These are phyloP conservation scores for Mola mola DNA, from an alignment of 2,113 vertebrate species.

Conservation along the genomic window DNA sequence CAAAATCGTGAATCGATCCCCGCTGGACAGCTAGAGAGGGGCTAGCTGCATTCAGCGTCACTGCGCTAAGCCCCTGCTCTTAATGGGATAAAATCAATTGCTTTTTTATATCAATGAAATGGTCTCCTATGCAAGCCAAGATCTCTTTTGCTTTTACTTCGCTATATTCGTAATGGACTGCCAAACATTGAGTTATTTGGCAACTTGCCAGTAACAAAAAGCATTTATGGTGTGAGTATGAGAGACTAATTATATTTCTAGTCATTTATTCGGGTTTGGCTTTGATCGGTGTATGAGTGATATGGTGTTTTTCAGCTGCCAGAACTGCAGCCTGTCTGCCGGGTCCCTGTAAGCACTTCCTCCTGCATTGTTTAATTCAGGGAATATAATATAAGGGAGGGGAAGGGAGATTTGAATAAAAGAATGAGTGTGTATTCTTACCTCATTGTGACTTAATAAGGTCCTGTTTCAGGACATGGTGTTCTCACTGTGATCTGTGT, in stretches of 20 bases:
- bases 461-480: conserved; percentile 14
- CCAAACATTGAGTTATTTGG: conserved; percentile 22
- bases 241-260: conserved; percentile 26
- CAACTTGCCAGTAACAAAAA: conserved; percentile 27
- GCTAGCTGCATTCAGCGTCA: conserved; percentile 22
- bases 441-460: conserved; percentile 25
- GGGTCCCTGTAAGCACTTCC: conserved; percentile 11
- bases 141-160: too few species aligned
- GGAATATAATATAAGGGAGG: conserved; percentile 13
- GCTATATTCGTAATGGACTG: conserved; percentile 9
- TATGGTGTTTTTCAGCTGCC: neutral
- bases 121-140: neutral
- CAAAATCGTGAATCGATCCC: conserved; percentile 49
- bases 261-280: conserved; percentile 20
- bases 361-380: conserved; percentile 23
- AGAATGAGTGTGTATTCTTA: neutral
- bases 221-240: conserved; percentile 3
- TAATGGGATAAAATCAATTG: neutral
- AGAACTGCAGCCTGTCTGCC: conserved; percentile 12
- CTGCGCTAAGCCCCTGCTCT: neutral
- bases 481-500: conserved; percentile 7
- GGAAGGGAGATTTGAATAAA: conserved; percentile 16
- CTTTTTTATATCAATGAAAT: conserved; percentile 3
- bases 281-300: conserved; percentile 29
- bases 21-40: conserved; percentile 4